Conservation (phyloP, 2,888 invertebrate species). For the Capitulum mitella region DNA sequence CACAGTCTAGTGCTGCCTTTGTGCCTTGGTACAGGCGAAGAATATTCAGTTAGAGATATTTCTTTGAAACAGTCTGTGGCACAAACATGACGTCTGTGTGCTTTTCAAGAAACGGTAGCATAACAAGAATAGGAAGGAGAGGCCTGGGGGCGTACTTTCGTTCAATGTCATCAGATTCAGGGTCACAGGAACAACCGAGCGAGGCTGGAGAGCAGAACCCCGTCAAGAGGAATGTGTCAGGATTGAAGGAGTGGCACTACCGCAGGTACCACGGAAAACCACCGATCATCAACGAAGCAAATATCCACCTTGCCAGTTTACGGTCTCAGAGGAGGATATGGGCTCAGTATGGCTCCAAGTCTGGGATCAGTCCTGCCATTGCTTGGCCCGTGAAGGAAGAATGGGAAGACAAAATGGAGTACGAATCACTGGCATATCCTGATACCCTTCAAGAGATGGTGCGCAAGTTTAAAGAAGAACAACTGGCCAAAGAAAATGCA, state of each 20-base stretch:
- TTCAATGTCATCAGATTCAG: background rate
- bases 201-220: background rate
- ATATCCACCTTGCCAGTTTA: background rate
- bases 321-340: background rate
- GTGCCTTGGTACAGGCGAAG: too few species aligned
- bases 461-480: background rate
- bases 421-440: background rate
- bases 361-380: background rate
- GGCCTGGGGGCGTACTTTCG: background rate
- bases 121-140: background rate
- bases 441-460: background rate
- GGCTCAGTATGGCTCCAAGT: background rate
- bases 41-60: too few species aligned
- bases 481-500: background rate
- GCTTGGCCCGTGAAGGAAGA: background rate
- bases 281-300: background rate
- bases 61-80: too few species aligned
- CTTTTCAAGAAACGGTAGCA: background rate
- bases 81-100: background rate
- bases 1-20: too few species aligned
- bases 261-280: background rate
- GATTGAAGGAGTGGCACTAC: background rate
- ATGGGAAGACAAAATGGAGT: slow-evolving; percentile 1
- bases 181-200: background rate
- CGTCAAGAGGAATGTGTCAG: background rate